Conservation (phyloP, 53 echinoderm and acorn worm species). For the Pentamera pediparva region DNA sequence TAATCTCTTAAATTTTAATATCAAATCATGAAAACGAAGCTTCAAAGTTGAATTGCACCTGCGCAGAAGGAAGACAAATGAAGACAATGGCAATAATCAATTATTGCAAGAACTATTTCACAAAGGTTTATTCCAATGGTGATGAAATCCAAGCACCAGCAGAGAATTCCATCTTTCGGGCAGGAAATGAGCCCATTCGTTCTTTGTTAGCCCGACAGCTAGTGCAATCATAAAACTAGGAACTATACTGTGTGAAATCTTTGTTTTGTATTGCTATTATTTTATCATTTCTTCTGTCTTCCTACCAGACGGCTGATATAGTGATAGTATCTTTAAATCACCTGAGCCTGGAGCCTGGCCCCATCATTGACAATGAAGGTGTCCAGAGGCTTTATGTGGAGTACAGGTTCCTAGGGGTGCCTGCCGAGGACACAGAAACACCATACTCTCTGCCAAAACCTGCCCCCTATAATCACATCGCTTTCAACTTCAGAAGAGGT, state of each 20-base stretch:
- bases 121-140: too few species aligned
- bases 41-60: too few species aligned
- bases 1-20: too few species aligned
- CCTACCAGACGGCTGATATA: conserved; percentile 53
- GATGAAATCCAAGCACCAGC: too few species aligned
- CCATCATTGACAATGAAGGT: conserved; percentile 64
- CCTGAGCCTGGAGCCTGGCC: conserved; percentile 72
- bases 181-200: too few species aligned
- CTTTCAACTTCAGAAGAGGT: conserved; percentile 90
- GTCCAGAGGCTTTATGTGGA: conserved; percentile 82
- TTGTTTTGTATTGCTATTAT: not conserved
- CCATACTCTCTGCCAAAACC: conserved; percentile 91
- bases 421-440: conserved; percentile 80
- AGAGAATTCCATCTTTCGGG: too few species aligned
- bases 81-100: too few species aligned
- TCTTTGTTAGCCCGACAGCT: too few species aligned
- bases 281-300: not conserved
- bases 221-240: not conserved
- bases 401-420: conserved; percentile 77
- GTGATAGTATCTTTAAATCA: conserved; percentile 71
- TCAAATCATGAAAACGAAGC: too few species aligned
- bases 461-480: conserved; percentile 45
- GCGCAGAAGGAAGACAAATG: too few species aligned
- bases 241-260: not conserved
- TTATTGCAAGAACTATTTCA: too few species aligned